These are phyloP conservation scores for Percina caprodes DNA, from an alignment of 2,113 vertebrate species.

Conservation along the genomic window DNA sequence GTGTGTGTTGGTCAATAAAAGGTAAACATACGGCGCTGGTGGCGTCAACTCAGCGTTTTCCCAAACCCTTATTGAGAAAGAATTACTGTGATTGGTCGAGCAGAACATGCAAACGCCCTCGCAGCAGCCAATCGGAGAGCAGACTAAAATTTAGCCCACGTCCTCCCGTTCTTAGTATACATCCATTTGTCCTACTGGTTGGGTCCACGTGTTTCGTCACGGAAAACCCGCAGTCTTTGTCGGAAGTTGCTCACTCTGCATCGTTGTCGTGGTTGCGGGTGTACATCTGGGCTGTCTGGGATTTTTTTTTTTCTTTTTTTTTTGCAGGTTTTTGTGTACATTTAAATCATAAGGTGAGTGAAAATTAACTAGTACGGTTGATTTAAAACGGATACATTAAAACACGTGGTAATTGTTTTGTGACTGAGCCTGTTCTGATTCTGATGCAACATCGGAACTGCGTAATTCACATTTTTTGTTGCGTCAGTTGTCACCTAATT, in stretches of 20 bases:
- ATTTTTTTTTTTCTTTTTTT: not conserved
- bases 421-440: not conserved
- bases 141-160: not conserved
- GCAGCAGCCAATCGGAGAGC: slow-evolving; percentile 71
- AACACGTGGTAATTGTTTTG: too few relatives aligned
- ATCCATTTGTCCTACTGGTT: too few relatives aligned
- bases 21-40: slow-evolving; percentile 34
- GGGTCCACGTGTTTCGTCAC: slow-evolving; percentile 39
- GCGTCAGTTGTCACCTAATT: not conserved
- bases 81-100: slow-evolving; percentile 40
- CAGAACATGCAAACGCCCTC: slow-evolving; percentile 64
- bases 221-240: not conserved
- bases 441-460: slow-evolving; percentile 63
- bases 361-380: accelerated
- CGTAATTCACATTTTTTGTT: not conserved
- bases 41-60: not conserved
- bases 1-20: slow-evolving; percentile 43
- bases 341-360: slow-evolving; percentile 65
- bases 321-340: not conserved
- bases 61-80: slow-evolving; percentile 32
- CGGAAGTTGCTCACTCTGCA: not conserved
- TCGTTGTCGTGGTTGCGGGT: not conserved
- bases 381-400: accelerated
- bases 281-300: too few relatives aligned
- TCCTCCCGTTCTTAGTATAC: not conserved